These are phyloP conservation scores for Nothobranchius kuhntae DNA, from an alignment of 2,113 vertebrate genomes.

Conservation along the genomic window DNA sequence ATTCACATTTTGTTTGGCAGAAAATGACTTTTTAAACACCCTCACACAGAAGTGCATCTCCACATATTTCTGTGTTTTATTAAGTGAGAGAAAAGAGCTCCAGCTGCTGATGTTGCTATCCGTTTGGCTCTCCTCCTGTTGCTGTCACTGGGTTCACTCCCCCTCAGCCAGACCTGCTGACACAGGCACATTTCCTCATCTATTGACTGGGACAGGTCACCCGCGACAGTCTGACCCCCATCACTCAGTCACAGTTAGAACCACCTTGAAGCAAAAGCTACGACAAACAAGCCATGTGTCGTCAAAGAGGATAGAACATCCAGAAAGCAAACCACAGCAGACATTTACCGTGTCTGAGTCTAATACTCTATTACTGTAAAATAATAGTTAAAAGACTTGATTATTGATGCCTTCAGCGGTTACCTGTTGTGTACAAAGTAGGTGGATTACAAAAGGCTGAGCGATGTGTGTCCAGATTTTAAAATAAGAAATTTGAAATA, in stretches of 20 bases:
- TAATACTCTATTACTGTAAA: no score
- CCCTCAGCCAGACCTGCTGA: constrained; percentile 55
- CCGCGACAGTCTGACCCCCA: constrained; percentile 45
- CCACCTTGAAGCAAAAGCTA: constrained; percentile 25
- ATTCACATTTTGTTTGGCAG: neutral
- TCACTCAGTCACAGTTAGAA: constrained; percentile 41
- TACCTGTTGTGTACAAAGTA: no score
- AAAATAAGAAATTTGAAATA: no score
- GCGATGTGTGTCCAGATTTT: no score
- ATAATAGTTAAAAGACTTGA: no score
- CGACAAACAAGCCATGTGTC: constrained; percentile 17
- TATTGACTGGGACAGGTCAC: constrained; percentile 63
- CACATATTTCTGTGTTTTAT: neutral
- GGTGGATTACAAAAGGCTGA: no score
- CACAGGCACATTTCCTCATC: constrained; percentile 48
- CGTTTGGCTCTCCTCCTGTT: constrained; percentile 4
- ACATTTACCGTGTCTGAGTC: no score
- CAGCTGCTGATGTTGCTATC: constrained; percentile 12
- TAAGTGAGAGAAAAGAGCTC: constrained; percentile 7
- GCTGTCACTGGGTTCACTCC: constrained; percentile 56
- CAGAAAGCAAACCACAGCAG: neutral
- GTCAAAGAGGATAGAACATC: constrained; percentile 6
- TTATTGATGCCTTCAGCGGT: no score
- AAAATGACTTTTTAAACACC: neutral
- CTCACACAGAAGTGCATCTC: neutral